Base-by-base conservation (phyloP, 2,113 vertebrate genomes). In the Actenoides hombroni region DNA sequence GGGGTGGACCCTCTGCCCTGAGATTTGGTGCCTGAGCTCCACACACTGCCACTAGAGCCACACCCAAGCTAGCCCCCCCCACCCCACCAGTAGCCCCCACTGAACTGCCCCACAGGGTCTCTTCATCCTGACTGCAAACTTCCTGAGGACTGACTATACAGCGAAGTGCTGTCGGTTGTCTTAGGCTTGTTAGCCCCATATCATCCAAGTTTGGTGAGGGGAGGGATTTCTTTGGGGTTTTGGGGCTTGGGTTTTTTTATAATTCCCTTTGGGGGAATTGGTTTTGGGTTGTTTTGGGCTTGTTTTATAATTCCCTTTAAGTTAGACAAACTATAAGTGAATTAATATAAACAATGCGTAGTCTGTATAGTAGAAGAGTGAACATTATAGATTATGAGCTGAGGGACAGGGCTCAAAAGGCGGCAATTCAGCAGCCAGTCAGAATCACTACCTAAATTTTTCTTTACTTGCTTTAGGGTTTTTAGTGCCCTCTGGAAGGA, bases 401-500 rank as follows among this genome's bases (percentile, higher is more conserved):
- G 57, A 93, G 86, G 69, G 69, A 89, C 81, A 65, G 49, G 48
- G 28, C 73, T 90, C 53, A 68, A 94, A 92, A 96, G 83, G 48
- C 33, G 2, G 51, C 83, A 82, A 48, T 95, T 93, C 79, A 81
- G 29, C 57, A 96, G 77, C 53, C 90, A 85, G 88, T 79, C 83
- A 90, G 70, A 92, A 94, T 88, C 57, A 88, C 46, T 53, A 79
- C 51, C 65, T 86, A 51, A 64, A 57, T 94, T 93, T 88, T 95
- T 95, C 92, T 87, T 92, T 89, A 91, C 67, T 91, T 93, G 75
- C 44, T 96, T 81, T 21, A 71, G 56, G 71, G 39, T 20, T 94
- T 97, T 96, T 92, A 93, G 84, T 96, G 88, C 70, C 95, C 94
- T 96, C 91, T 92, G 61, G 91, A 95, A 97, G 93, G 79, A 92